Base-by-base conservation (phyloP, 2,888 invertebrate species). In the Ceraclea dissimilis region DNA sequence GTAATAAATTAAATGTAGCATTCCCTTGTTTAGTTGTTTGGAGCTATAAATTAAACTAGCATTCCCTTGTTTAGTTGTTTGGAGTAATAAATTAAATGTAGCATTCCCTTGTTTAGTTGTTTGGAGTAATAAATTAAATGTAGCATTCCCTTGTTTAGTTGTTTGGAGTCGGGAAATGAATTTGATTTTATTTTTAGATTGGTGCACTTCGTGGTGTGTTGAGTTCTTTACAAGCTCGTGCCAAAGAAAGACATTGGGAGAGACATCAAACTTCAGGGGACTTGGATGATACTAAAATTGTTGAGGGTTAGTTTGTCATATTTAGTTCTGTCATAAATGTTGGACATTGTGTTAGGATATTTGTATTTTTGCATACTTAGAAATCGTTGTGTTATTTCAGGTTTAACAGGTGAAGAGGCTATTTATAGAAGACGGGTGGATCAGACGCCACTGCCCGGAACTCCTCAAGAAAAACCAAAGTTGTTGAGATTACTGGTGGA, bases 181-280 rank as follows among this genome's bases (percentile, higher is more conserved):
- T 22, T 49, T n/a, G 17, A 31, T 33, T 34, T 49, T 43, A 46
- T 34, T 51, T 51, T 6, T 21, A 86, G 77, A 85, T 93, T n/a
- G 86, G 88, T 64, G 87, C 91, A 0, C 73, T 97, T 31, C 80
- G 93, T 53, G 88, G 92, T 0, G 88, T 98, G 60, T 75, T 98
- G 59, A 90, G 85, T 56, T 81, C 89, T 61, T 73, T 98, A 55
- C 94, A 96, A 76, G 93, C 95, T 0, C 94, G 93, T 74, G 90
- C 90, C 66, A 93, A 93, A 65, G 95, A 96, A 68, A 79, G 97
- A 1, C 90, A 93, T 65, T 98, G 98, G 97, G 81, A 86, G 54
- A 82, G 90, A 54, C 93, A 97, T 70, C 96, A 97, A 73, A 93
- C 95, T 0, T 86, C 90, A 52, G 97, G 98, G 0, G 98, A 98